Evolutionary conservation across 2,888 invertebrate species (phyloP).

Genomic region (Cephus spinipes): DNA sequence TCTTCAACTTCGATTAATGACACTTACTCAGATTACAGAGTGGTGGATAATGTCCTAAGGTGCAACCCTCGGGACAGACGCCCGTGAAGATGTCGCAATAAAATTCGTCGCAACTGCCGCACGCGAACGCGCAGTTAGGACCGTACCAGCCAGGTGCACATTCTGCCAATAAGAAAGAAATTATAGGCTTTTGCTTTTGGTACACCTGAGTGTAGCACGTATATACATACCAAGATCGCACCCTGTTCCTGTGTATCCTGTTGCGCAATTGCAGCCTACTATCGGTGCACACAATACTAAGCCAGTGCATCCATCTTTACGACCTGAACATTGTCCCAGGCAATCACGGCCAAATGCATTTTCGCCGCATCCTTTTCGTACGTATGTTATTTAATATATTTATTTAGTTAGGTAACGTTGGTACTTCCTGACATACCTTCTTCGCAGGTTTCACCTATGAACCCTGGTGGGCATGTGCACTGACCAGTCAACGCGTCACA

Average conservation of each 20-base stretch:
- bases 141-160: constrained; percentile 33
- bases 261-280: constrained; percentile 35
- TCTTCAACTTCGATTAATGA: not conserved
- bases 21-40: constrained; percentile 35
- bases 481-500: constrained; percentile 7
- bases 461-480: constrained; percentile 21
- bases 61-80: constrained; percentile 32
- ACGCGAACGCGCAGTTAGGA: constrained; percentile 28
- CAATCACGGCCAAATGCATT: constrained; percentile 36
- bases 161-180: constrained; percentile 16
- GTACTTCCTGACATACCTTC: constrained; percentile 13
- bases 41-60: constrained; percentile 31
- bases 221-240: constrained; percentile 29
- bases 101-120: constrained; percentile 29
- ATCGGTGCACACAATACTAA: constrained; percentile 32
- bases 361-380: constrained; percentile 31
- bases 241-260: constrained; percentile 30
- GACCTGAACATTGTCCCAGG: constrained; percentile 34
- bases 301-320: constrained; percentile 32
- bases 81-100: constrained; percentile 32
- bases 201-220: not conserved
- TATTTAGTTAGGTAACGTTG: not conserved
- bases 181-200: not conserved
- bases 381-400: constrained; percentile 1
- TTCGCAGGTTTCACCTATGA: constrained; percentile 16